Evolutionary conservation across 2,888 invertebrate species (phyloP).

Genomic region (Xylocampa areola): DNA sequence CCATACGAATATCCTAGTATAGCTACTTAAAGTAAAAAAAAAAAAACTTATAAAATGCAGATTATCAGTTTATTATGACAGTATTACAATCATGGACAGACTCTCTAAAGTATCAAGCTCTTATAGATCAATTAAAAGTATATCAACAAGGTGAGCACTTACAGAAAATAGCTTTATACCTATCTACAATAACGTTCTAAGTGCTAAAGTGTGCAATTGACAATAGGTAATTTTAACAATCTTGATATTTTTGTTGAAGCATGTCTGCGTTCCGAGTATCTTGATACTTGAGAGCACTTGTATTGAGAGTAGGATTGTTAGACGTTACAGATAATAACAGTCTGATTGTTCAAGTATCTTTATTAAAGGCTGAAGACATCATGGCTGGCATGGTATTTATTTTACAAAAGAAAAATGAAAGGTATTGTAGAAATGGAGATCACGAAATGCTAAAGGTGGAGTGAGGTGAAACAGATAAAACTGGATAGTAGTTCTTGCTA

Average conservation of each 20-base stretch:
- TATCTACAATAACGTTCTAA: constrained; percentile 1
- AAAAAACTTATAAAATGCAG: too few relatives aligned
- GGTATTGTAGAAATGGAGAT: not conserved
- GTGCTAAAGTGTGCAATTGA: constrained; percentile 37
- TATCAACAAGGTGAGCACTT: constrained; percentile 32
- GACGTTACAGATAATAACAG: constrained; percentile 16
- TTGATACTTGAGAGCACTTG: constrained; percentile 36
- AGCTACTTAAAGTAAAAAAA: too few relatives aligned
- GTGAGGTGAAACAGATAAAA: too few relatives aligned
- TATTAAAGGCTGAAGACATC: constrained; percentile 18
- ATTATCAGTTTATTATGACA: too few relatives aligned
- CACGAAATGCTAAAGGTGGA: too few relatives aligned
- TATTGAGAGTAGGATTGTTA: constrained; percentile 4
- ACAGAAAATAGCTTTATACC: constrained; percentile 25
- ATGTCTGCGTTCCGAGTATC: constrained; percentile 39
- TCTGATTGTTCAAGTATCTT: constrained; percentile 15
- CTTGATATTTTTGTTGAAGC: constrained; percentile 36
- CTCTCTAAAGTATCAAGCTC: constrained; percentile 6
- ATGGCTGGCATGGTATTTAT: constrained; percentile 1
- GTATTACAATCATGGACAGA: too few relatives aligned
- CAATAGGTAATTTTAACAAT: constrained; percentile 36
- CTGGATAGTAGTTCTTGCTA: too few relatives aligned
- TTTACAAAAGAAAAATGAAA: not conserved
- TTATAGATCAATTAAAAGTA: constrained; percentile 4
- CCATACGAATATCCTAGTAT: too few relatives aligned